Conservation (phyloP, 2,888 invertebrate species). For the Mythimna loreyi region DNA sequence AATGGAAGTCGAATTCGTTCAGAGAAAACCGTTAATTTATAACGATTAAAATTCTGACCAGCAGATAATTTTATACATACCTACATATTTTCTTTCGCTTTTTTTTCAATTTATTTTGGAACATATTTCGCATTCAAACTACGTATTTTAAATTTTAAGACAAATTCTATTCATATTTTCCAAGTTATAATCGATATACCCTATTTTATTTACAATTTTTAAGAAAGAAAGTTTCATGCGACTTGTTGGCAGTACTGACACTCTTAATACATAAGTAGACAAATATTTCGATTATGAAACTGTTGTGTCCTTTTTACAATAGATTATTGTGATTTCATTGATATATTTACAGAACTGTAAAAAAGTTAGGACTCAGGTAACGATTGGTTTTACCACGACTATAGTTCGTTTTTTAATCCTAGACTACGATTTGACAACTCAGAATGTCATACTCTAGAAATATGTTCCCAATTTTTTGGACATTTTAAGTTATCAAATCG, state of each 20-base stretch:
- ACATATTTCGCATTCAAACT: constrained; percentile 40
- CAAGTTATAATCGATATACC: constrained; percentile 50
- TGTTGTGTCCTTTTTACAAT: constrained; percentile 38
- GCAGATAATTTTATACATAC: constrained; percentile 74
- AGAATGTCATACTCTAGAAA: no score
- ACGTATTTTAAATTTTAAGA: constrained; percentile 49
- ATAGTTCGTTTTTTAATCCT: no score
- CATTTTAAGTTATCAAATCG: no score
- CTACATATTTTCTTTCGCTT: constrained; percentile 45
- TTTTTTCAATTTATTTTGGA: constrained; percentile 41
- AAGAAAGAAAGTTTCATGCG: constrained; percentile 41
- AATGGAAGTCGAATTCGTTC: constrained; percentile 71
- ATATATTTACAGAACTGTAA: constrained; percentile 50
- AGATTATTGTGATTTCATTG: constrained; percentile 16
- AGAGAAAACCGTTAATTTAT: constrained; percentile 58
- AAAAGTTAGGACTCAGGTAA: constrained; percentile 11
- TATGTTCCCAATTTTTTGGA: no score
- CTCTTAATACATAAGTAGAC: constrained; percentile 18
- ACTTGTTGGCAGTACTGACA: constrained; percentile 57
- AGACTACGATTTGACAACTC: no score
- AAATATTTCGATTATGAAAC: constrained; percentile 27
- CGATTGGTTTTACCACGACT: constrained; percentile 14
- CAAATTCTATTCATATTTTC: constrained; percentile 54
- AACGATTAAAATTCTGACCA: constrained; percentile 76
- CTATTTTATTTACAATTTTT: constrained; percentile 64